These are phyloP conservation scores for Pediacus dermestoides DNA, from an alignment of 2,888 invertebrate species.

Conservation along the genomic window DNA sequence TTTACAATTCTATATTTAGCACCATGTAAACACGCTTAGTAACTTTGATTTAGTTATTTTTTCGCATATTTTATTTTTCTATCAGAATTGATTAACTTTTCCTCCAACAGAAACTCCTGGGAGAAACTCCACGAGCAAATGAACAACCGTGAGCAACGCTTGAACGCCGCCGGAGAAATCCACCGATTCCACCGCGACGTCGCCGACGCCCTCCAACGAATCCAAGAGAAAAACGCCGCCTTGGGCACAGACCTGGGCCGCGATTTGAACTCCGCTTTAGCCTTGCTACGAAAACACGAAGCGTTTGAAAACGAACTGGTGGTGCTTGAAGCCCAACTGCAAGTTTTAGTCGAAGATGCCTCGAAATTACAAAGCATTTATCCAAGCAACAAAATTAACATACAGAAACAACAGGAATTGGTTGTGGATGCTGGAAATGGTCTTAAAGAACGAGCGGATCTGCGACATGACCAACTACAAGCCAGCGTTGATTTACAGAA, in stretches of 20 bases:
- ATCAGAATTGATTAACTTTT: neutral
- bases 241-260: slow-evolving; percentile 75
- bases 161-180: slow-evolving; percentile 93
- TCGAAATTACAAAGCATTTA: slow-evolving; percentile 81
- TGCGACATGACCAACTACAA: slow-evolving; percentile 74
- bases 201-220: slow-evolving; percentile 83
- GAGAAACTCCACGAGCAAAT: slow-evolving; percentile 82
- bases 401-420: slow-evolving; percentile 80
- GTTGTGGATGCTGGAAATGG: slow-evolving; percentile 85
- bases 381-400: slow-evolving; percentile 87
- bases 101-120: slow-evolving; percentile 55
- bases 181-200: slow-evolving; percentile 97
- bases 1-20: too few species aligned
- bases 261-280: slow-evolving; percentile 82
- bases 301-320: slow-evolving; percentile 90
- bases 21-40: too few species aligned
- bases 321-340: slow-evolving; percentile 86
- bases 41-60: neutral
- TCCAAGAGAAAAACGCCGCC: slow-evolving; percentile 84
- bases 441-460: slow-evolving; percentile 77
- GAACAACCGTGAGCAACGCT: slow-evolving; percentile 77
- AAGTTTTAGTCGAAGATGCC: slow-evolving; percentile 90
- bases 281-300: slow-evolving; percentile 82
- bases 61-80: neutral
- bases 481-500: slow-evolving; percentile 87